A percentile compares a stretch with the other conserved stretches of the same genome.
phyloP scores from a whole-genome alignment of 2,113 vertebrate genomes.

The Parus major region DNA sequence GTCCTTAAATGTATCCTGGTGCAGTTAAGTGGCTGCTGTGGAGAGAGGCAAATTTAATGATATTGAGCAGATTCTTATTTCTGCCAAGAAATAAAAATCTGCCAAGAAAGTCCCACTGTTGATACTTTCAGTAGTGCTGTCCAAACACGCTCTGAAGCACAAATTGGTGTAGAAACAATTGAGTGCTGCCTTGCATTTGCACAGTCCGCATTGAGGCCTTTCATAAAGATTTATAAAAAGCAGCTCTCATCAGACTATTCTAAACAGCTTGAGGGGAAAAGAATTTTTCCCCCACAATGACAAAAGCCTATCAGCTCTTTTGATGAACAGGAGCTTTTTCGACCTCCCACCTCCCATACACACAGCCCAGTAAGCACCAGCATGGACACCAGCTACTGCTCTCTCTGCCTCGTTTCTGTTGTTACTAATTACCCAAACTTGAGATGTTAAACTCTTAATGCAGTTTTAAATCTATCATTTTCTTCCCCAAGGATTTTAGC shows the following conservation, averaged over 20 bases:
- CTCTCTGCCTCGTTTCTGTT: neutral
- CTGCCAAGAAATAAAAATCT: neutral
- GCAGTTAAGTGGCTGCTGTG: neutral
- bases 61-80: neutral
- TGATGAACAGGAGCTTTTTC: neutral
- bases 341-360: neutral
- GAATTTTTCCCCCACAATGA: neutral
- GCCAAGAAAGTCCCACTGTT: neutral
- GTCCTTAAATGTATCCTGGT: neutral
- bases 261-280: neutral
- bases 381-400: neutral
- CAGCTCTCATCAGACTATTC: neutral
- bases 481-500: neutral
- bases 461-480: neutral
- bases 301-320: neutral
- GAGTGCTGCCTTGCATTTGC: neutral
- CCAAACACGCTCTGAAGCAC: accelerated
- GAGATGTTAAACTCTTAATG: neutral
- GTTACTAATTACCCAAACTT: neutral
- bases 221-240: neutral
- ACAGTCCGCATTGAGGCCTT: neutral
- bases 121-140: neutral
- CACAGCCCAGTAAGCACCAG: neutral
- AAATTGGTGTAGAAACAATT: neutral
- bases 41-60: neutral